A percentile compares a stretch with the other conserved stretches of the same genome.
phyloP scores from a whole-genome alignment of 1,140 invertebrate genomes.

The Drosophila subobscura region DNA sequence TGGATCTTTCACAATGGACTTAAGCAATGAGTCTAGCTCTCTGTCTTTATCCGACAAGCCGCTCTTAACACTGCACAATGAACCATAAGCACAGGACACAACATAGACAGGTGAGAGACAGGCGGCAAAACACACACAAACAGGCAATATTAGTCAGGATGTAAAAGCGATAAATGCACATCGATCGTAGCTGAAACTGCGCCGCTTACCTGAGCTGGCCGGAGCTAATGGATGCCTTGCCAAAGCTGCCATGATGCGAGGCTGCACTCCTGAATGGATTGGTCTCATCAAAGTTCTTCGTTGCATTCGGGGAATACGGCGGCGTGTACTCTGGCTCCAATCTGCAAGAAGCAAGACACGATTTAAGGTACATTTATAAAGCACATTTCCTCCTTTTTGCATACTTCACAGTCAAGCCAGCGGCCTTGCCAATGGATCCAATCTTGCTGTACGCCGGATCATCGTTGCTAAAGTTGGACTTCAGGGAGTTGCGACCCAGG shows the following conservation, averaged over 20 bases:
- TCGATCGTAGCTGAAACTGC: not conserved
- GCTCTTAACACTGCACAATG: slow-evolving; percentile 84
- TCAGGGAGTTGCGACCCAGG: slow-evolving; percentile 74
- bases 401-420: slow-evolving; percentile 80
- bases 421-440: slow-evolving; percentile 78
- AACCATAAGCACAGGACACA: slow-evolving; percentile 51
- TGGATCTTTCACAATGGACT: slow-evolving; percentile 86
- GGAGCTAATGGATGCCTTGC: slow-evolving; percentile 83
- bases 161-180: slow-evolving; percentile 42
- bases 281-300: slow-evolving; percentile 80
- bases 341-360: slow-evolving; percentile 30
- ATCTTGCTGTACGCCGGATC: slow-evolving; percentile 80
- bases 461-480: slow-evolving; percentile 80
- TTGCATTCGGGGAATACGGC: slow-evolving; percentile 72
- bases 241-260: slow-evolving; percentile 82
- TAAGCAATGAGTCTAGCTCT: slow-evolving; percentile 85
- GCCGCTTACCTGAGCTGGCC: slow-evolving; percentile 73
- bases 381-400: slow-evolving; percentile 1
- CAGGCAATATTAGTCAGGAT: slow-evolving; percentile 64
- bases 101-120: slow-evolving; percentile 56
- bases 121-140: slow-evolving; percentile 58
- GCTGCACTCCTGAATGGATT: slow-evolving; percentile 78
- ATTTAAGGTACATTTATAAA: not conserved
- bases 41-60: slow-evolving; percentile 85
- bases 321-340: slow-evolving; percentile 73